Evolutionary conservation across 2,888 invertebrate genomes (phyloP).

Genomic region (Amblyteles armatorius): DNA sequence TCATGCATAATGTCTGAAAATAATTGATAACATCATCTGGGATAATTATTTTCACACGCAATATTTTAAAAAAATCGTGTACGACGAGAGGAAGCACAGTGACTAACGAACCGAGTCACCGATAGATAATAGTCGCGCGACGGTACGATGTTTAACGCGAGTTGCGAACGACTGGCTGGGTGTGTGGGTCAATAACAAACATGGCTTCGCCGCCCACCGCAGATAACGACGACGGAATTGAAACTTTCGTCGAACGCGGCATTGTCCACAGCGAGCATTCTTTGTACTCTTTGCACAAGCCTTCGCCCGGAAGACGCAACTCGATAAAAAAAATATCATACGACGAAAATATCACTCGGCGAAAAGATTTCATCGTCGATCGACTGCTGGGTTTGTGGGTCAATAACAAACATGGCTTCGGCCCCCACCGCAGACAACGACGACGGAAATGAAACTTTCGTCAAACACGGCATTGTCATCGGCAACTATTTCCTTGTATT

Average conservation of each 20-base stretch:
- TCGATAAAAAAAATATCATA: neutral
- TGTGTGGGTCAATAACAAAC: constrained; percentile 60
- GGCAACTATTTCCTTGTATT: neutral
- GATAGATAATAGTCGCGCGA: constrained; percentile 29
- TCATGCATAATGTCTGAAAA: neutral
- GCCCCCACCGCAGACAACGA: constrained; percentile 54
- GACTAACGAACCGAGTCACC: neutral
- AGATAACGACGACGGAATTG: constrained; percentile 61
- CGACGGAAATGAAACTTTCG: constrained; percentile 19
- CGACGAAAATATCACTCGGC: neutral
- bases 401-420: constrained; percentile 57
- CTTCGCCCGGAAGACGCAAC: neutral
- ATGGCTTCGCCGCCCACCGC: constrained; percentile 54
- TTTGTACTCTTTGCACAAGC: neutral
- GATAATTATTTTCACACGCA: constrained; percentile 47
- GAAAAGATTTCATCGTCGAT: constrained; percentile 28
- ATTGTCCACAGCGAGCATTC: neutral
- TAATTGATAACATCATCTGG: constrained; percentile 44
- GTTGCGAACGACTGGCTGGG: constrained; percentile 25
- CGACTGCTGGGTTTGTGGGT: constrained; percentile 33
- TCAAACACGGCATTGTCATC: constrained; percentile 26
- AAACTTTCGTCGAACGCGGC: constrained; percentile 51
- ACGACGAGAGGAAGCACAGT: neutral
- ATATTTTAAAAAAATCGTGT: neutral
- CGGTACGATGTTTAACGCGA: constrained; percentile 28